These are phyloP conservation scores for Drosophila ezoana DNA, from an alignment of 2,888 invertebrate species.

Conservation along the genomic window DNA sequence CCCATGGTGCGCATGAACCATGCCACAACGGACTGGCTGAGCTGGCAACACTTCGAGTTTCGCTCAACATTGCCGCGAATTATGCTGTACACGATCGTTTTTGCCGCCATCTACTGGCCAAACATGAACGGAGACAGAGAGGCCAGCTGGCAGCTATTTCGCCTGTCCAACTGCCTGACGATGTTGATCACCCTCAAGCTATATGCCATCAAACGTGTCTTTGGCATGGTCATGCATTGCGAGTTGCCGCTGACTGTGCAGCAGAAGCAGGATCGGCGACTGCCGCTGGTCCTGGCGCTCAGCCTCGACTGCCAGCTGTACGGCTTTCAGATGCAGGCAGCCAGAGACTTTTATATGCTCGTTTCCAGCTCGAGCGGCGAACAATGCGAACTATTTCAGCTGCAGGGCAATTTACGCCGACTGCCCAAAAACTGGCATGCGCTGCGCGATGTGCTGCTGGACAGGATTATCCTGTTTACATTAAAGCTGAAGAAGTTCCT, in stretches of 20 bases:
- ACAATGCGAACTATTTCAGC: background rate
- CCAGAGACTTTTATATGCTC: slow-evolving; percentile 14
- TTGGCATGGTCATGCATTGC: background rate
- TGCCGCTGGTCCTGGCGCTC: slow-evolving; percentile 9
- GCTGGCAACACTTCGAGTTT: background rate
- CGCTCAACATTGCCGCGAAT: background rate
- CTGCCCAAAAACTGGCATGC: slow-evolving; percentile 2
- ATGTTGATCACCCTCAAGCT: slow-evolving; percentile 17
- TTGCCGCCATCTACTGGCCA: background rate
- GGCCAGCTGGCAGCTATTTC: slow-evolving; percentile 2
- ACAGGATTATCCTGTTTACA: background rate
- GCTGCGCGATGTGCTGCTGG: slow-evolving; percentile 1
- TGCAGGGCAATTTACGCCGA: background rate
- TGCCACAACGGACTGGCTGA: background rate
- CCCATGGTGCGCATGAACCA: background rate
- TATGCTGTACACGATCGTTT: background rate
- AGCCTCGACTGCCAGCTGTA: background rate
- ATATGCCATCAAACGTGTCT: background rate
- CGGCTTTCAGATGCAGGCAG: slow-evolving; percentile 26
- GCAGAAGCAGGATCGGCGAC: background rate
- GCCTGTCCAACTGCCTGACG: background rate
- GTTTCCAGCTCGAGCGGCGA: background rate
- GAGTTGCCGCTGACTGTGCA: slow-evolving; percentile 12
- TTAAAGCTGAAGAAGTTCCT: background rate
- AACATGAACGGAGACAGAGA: background rate